Base-by-base conservation (phyloP, 2,888 invertebrate genomes). In the Drosophila ustulata region DNA sequence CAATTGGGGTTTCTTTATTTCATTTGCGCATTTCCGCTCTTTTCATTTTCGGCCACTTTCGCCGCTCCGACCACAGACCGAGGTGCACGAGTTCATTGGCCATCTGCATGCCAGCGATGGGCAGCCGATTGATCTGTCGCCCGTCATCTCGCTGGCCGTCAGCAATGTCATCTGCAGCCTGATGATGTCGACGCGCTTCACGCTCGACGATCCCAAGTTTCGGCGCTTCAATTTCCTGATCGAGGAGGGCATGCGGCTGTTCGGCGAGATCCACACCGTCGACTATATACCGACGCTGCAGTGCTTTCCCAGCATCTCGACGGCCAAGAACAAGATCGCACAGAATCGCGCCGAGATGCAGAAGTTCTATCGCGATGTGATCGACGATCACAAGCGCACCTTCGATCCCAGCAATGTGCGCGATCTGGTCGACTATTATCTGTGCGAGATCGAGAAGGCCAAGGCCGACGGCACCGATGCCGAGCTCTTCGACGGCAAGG, bases 111-210 rank as follows among this genome's bases (percentile, higher is more conserved):
- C 93, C 4, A 93, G 94, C 57, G 94, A 95, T 71, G 95, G 95
- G n/a, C 93, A 94, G 37, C 94, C 97, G 0, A 94, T 95, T 43
- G 96, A 96, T 89, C 93, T 97, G 59, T 96, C 96, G 57, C 95
- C 96, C 7, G 93, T 95, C 23, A 94, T 98, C 56, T 96, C 97
- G 43, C 94, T 97, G 77, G 95, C 96, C 32, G 96, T 97, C 78
- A 97, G 96, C 89, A 98, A 98, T 92, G 97, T 98, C 4, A 97
- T 98, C 79, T 97, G 98, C 92, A 96, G 96, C 73, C 95, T 98
- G 81, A 95, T 97, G 88, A 98, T 98, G 98, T 96, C 97, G 34
- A 95, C 96, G 4, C 94, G 97, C 45, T 98, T 97, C 92, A 94
- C 95, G 63, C 94, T 95, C 78, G 95, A 96, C 56, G 97, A 97